phyloP scores from a whole-genome alignment of 2,113 vertebrate genomes.

The Pituophis catenifer region DNA sequence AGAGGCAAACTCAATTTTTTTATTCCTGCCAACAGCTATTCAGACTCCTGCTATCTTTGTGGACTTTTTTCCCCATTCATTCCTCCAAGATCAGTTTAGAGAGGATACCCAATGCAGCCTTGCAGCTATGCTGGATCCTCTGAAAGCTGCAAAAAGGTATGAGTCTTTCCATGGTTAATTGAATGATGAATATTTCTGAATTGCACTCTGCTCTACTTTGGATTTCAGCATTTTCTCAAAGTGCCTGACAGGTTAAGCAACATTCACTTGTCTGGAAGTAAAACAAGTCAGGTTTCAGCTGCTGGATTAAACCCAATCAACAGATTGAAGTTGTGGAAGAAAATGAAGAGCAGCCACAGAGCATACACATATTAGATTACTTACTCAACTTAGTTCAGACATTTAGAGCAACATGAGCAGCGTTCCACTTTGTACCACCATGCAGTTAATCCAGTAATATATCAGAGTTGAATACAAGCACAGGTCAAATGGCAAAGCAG shows the following conservation, averaged over 20 bases:
- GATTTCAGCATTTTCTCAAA: not conserved
- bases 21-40: conserved; percentile 44
- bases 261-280: not conserved
- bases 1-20: conserved; percentile 49
- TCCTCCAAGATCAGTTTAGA: conserved; percentile 52
- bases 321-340: not conserved
- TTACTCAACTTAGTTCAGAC: not conserved
- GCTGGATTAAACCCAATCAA: not conserved
- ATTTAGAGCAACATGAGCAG: not conserved
- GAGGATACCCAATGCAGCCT: conserved; percentile 43
- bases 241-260: not conserved
- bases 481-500: not conserved
- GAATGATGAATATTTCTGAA: not conserved
- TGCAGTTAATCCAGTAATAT: not conserved
- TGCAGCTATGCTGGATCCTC: conserved; percentile 1
- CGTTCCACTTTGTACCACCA: not conserved
- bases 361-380: not conserved
- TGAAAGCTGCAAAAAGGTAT: not conserved
- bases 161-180: not conserved
- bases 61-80: conserved; percentile 47
- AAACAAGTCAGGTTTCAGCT: not conserved
- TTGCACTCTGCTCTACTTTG: not conserved
- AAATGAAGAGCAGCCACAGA: not conserved
- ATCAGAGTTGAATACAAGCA: not conserved
- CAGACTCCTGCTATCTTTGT: conserved; percentile 41